phyloP scores from a whole-genome alignment of 2,888 invertebrate genomes.

The Busseola fusca region DNA sequence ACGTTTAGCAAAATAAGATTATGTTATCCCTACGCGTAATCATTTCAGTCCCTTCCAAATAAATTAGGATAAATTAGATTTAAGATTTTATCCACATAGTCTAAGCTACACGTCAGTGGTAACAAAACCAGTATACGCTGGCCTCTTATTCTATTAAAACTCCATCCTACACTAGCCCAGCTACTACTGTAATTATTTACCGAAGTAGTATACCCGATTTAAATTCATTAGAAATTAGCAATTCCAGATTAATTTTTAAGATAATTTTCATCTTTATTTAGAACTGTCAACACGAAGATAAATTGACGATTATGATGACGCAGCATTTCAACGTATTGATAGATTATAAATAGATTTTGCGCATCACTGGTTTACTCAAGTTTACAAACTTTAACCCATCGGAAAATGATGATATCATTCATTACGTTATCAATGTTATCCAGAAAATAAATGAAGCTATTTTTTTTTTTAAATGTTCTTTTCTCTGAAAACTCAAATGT shows the following conservation, averaged over 20 bases:
- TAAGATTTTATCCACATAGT: neutral
- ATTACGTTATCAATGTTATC: conserved; percentile 10
- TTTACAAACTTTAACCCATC: conserved; percentile 43
- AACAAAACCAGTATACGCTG: neutral
- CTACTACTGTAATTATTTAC: neutral
- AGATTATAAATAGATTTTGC: conserved; percentile 59
- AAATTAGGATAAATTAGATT: conserved; percentile 38
- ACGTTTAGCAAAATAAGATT: conserved; percentile 20
- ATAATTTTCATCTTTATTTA: conserved; percentile 24
- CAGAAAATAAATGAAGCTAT: neutral
- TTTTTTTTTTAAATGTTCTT: neutral
- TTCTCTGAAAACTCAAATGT: neutral
- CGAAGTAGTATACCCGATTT: conserved; percentile 1
- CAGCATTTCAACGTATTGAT: conserved; percentile 45
- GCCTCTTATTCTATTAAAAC: neutral
- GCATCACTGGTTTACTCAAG: conserved; percentile 47
- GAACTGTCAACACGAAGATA: conserved; percentile 49
- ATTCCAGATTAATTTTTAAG: conserved; percentile 23
- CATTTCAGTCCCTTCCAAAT: conserved; percentile 26
- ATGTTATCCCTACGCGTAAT: conserved; percentile 25
- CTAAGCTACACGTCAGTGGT: too few species aligned
- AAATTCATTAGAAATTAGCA: conserved; percentile 3
- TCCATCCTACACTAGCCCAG: too few species aligned
- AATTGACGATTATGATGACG: conserved; percentile 55
- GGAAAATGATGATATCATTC: conserved; percentile 34